phyloP scores from a whole-genome alignment of 2,113 vertebrate species.

The Paramisgurnus dabryanus region DNA sequence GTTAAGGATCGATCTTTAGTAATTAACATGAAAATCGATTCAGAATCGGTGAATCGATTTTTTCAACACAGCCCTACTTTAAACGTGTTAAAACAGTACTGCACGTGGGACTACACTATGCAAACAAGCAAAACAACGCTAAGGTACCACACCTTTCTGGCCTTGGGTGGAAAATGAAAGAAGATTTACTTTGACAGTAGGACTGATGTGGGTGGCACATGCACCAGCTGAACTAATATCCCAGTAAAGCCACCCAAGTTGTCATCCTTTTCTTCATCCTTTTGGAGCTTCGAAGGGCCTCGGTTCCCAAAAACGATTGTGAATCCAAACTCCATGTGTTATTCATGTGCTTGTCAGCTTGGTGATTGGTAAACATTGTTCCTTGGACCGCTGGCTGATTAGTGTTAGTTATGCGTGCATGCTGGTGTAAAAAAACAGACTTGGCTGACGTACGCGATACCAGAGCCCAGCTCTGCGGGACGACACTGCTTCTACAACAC shows the following conservation, averaged over 20 bases:
- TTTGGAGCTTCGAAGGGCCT: background rate
- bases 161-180: constrained; percentile 51
- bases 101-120: background rate
- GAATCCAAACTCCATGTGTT: constrained; percentile 40
- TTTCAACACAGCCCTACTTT: too few relatives aligned
- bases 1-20: too few relatives aligned
- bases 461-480: constrained; percentile 20
- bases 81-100: too few relatives aligned
- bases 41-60: too few relatives aligned
- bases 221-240: constrained; percentile 30
- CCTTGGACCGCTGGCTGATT: constrained; percentile 52
- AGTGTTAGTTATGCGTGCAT: constrained; percentile 26
- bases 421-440: constrained; percentile 20
- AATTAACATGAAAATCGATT: too few relatives aligned
- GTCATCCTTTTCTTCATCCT: constrained; percentile 14
- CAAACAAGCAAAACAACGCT: constrained; percentile 41
- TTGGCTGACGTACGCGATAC: background rate
- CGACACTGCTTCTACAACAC: constrained; percentile 16
- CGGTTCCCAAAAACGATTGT: background rate
- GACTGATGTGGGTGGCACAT: constrained; percentile 43
- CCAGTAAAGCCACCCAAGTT: background rate
- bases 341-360: constrained; percentile 49
- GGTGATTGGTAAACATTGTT: constrained; percentile 50
- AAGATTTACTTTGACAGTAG: constrained; percentile 51
- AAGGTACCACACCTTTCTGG: constrained; percentile 25